Evolutionary conservation across 2,888 invertebrate species (phyloP), one percentile per base, ranked within the genome.

Genomic region (Cheilosia vulpina): DNA sequence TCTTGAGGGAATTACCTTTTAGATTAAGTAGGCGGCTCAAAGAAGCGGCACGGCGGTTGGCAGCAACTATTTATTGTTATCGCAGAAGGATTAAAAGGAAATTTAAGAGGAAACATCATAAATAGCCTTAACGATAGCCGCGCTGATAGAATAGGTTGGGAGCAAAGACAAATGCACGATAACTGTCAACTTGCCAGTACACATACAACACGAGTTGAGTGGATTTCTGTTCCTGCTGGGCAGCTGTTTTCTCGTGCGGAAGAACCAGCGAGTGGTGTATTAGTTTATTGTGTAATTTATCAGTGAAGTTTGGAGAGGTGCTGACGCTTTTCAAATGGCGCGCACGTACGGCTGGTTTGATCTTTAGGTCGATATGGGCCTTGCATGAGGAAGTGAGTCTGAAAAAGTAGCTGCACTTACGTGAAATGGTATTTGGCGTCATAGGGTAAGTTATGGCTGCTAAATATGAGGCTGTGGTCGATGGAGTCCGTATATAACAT

Each of bases 21-120:
- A 31, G n/a, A 53, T 47, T 55, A 31, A 50, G 17, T 34, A 7
- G 24, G 34, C 17, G 43, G 9, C 60, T 62, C 43, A 47, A 57
- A 63, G 66, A 73, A 53, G 47, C 55, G 73, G 63, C 68, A 41
- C 55, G 73, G 63, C 68, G 41, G 50, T 24, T 38, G 34, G 58
- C 13, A 38, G 38, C 11, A 3, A 38, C 63, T 76, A 81, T 81
- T 82, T 82, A 82, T 82, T 76, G 81, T 76, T 76, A 82, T 76
- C 76, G 81, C 71, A 13, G 52, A 69, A 47, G 76, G 69, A 82
- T 82, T 82, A 76, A 82, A 71, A 65, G 58, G 69, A 71, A 69
- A 76, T 82, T 82, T 69, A 82, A 76, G 71, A 76, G 47, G 63
- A 52, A 52, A 55, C 58, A 52, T 50, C 19, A 24, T 5, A n/a